Evolutionary conservation across 2,113 vertebrate genomes (phyloP), one percentile per base, ranked within the genome.

Genomic region (Nibea albiflora): DNA sequence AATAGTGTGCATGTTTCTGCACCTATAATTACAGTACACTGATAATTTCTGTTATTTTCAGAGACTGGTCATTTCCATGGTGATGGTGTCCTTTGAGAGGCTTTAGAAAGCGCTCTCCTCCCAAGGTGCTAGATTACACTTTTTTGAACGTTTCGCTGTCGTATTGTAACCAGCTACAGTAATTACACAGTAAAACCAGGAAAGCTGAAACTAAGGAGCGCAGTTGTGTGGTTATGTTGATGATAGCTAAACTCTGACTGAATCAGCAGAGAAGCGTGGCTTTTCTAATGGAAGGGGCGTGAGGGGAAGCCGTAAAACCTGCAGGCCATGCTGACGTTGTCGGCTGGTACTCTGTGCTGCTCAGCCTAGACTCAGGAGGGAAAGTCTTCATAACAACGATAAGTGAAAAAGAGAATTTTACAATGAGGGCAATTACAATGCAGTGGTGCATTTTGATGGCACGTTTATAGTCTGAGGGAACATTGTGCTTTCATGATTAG

Each of bases 21-120:
- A 66, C 71, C 83, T 68, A 73, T 88, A 85, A 89, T 90, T 83
- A 81, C 65, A 49, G 62, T 14, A 31, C 73, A 39, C 31, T 71
- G 65, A 76, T 68, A 14, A 68, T 82, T 74, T 85, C 28, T 83
- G 77, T 85, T 78, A 72, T 88, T 88, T 79, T 85, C 74, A 75
- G 73, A 83, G 58, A 58, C 71, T 67, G 68, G 73, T 78, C 67
- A 91, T 91, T 91, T 88, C 87, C 89, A 87, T 90, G 85, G 89
- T 80, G 84, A 90, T 79, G 68, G 72, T 86, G 66, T 83, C 82
- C 84, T 87, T 44, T n/a, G 77, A 83, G 83, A 80, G 54, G n/a
- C 50, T 83, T 75, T 20, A 63, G 52, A 81, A 81, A 61, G 56
- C 84, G 20, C 19, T 65, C 72, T 85, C 50, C 65, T 76, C 73